Evolutionary conservation across 2,797 vertebrate species (phyloP).

Genomic region (Syngnathus rostellatus): DNA sequence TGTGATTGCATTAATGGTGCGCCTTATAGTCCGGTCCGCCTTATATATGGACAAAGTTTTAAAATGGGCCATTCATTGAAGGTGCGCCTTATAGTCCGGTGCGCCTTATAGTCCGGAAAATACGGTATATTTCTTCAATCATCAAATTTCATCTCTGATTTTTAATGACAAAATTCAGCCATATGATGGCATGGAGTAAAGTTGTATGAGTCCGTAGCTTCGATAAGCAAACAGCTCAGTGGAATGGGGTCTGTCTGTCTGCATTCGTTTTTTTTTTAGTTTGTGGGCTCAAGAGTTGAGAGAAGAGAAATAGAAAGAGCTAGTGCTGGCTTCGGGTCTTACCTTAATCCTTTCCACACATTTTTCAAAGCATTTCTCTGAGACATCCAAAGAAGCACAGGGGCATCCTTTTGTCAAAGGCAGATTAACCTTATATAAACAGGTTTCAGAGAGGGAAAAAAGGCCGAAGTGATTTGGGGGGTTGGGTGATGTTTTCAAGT

Average conservation of each 20-base stretch:
- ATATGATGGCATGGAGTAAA: background rate
- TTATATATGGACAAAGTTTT: no score
- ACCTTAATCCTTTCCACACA: constrained; percentile 62
- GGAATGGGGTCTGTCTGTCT: constrained; percentile 25
- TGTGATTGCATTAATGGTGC: no score
- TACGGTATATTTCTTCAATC: background rate
- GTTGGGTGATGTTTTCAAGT: constrained; percentile 27
- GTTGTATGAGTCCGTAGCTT: constrained; percentile 28
- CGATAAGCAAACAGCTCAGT: constrained; percentile 27
- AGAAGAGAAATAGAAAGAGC: constrained; percentile 43
- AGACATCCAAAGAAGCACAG: constrained; percentile 47
- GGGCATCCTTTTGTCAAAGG: constrained; percentile 55
- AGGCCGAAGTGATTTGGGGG: constrained; percentile 24
- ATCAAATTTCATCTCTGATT: background rate
- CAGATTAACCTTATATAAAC: constrained; percentile 65
- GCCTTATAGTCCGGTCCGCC: no score
- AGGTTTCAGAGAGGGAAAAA: constrained; percentile 42
- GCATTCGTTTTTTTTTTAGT: constrained; percentile 29
- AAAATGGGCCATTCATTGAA: no score
- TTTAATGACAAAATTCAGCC: background rate
- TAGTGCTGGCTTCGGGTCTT: constrained; percentile 52
- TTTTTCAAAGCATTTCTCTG: constrained; percentile 54
- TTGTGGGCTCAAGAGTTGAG: constrained; percentile 40
- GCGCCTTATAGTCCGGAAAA: no score
- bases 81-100: no score